Conservation (phyloP, 2,797 vertebrate genomes). For the Nyctibius grandis region DNA sequence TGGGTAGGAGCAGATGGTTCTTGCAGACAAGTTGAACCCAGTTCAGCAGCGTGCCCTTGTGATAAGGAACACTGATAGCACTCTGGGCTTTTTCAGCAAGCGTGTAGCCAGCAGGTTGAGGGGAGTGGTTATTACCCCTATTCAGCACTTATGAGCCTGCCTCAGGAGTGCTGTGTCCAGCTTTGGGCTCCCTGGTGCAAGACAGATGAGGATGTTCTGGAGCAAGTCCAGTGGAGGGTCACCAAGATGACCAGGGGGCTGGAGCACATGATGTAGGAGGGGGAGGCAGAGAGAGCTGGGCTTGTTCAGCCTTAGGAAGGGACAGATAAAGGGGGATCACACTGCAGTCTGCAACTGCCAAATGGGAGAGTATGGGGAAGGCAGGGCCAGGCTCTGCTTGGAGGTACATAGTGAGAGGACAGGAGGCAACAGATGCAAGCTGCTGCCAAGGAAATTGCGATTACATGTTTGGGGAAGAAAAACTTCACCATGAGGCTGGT, state of each 20-base stretch:
- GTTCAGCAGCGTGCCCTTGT: rapidly evolving
- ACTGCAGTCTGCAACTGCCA: neutral
- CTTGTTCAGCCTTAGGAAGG: neutral
- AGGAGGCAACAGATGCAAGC: neutral
- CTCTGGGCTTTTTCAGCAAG: neutral
- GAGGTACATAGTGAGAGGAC: neutral
- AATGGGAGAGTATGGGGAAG: too few species aligned
- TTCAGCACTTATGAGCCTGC: neutral
- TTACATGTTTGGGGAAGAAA: neutral
- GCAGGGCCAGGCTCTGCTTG: neutral
- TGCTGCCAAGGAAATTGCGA: neutral
- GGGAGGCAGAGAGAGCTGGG: neutral
- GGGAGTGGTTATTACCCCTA: neutral
- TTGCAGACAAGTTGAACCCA: rapidly evolving
- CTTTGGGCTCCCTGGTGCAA: neutral
- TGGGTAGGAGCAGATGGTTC: neutral
- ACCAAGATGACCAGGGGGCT: too few species aligned
- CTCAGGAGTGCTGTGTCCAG: neutral
- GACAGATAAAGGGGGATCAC: too few species aligned
- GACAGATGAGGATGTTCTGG: neutral
- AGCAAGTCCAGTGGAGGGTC: neutral
- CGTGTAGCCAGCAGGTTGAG: neutral
- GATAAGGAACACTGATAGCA: neutral
- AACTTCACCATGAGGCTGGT: neutral
- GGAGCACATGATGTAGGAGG: too few species aligned